Base-by-base conservation (phyloP, 2,888 invertebrate genomes). In the Palloptera scutellata region DNA sequence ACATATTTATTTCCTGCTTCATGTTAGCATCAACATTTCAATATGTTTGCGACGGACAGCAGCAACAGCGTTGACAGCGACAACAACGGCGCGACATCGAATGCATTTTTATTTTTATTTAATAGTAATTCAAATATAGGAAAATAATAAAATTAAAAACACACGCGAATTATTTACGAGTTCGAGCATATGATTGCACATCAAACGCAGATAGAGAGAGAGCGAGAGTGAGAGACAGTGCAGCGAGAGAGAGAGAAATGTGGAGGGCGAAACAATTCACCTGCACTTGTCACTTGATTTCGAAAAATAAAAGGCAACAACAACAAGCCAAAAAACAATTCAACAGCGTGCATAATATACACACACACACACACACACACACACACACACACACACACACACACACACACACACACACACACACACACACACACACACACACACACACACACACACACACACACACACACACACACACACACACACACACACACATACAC, bases 1-100 rank as follows among this genome's bases (percentile, higher is more conserved):
- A 58, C 17, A 11, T 15, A 58, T 58, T 58, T 58, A 58, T 58
- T 58, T 58, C 58, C 58, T 58, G 58, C 40, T 58, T 58, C 20
- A 58, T 58, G 58, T 58, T 41, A 58, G 17, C 15, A 42, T 15
- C 30, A 30, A 30, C 30, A 30, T 30, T 30, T 30, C 30, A 30
- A 30, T 30, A 30, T 30, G 30, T 30, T 30, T 30, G 30, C 30
- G 19, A 20, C 54, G 19, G 17, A 30, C 20, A 15, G 19, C 20
- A 19, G 13, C 54, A 54, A 19, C 30, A 30, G 30, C 30, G 30
- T 4, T 6, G 30, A 30, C 30, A 5, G 6, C 30, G 30, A 30
- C 30, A 5, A 20, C 9, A 12, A 54, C 54, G 54, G 12, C 19
- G 20, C 30, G 58, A n/a, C n/a, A n/a, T n/a, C 19, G 40, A 57